A percentile compares a stretch with the other conserved stretches of the same genome.
Conservation (phyloP, 2,888 invertebrate genomes). For the Reticulitermes lucifugus region DNA sequence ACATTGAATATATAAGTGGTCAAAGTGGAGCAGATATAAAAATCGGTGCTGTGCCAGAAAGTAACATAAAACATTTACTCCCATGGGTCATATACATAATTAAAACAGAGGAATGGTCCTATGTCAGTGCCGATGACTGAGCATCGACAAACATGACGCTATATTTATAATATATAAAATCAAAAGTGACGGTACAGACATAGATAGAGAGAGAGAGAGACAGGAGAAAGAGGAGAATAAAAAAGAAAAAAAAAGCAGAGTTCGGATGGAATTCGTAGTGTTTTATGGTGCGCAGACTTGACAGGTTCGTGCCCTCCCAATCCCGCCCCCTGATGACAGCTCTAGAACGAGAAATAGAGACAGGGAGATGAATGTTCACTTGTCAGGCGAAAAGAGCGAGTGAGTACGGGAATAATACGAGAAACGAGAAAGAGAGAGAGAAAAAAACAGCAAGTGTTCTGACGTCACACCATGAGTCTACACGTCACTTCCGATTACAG, state of each 20-base stretch:
- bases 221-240: neutral
- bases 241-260: slow-evolving; percentile 12
- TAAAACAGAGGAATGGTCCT: slow-evolving; percentile 31
- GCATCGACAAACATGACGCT: slow-evolving; percentile 6
- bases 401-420: slow-evolving; percentile 19
- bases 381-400: slow-evolving; percentile 52
- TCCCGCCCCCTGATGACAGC: slow-evolving; percentile 52
- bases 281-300: slow-evolving; percentile 43
- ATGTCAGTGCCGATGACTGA: slow-evolving; percentile 13
- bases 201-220: neutral
- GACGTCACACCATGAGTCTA: slow-evolving; percentile 37
- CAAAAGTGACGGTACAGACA: slow-evolving; percentile 19
- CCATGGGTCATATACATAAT: slow-evolving; percentile 16
- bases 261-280: slow-evolving; percentile 38
- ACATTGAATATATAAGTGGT: too few species aligned
- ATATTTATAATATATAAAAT: slow-evolving; percentile 40
- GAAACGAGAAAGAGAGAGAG: slow-evolving; percentile 52
- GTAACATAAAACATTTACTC: neutral
- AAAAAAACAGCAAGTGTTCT: slow-evolving; percentile 31
- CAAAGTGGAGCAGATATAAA: neutral
- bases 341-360: slow-evolving; percentile 38
- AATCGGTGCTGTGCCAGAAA: neutral
- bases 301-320: slow-evolving; percentile 45
- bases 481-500: slow-evolving; percentile 50
- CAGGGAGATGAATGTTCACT: slow-evolving; percentile 50